phyloP scores from a whole-genome alignment of 2,113 vertebrate species.

The Pygoscelis antarcticus region DNA sequence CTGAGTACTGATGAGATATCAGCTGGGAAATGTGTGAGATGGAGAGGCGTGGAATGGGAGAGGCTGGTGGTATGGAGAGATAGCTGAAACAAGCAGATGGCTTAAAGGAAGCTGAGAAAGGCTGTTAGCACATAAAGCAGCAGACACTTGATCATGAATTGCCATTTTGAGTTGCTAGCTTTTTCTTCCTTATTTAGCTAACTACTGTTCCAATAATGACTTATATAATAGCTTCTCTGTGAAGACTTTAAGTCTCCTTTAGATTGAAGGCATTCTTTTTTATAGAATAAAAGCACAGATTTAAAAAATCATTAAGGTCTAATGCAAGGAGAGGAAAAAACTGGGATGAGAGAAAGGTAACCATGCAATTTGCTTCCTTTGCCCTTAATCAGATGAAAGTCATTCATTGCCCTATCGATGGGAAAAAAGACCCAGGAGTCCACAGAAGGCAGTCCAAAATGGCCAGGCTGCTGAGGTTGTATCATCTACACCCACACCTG shows the following conservation, averaged over 20 bases:
- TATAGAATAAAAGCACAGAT: background rate
- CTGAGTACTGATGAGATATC: background rate
- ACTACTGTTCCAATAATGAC: background rate
- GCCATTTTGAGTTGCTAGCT: conserved; percentile 45
- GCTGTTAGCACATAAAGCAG: conserved; percentile 45
- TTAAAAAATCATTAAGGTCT: background rate
- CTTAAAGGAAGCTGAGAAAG: conserved; percentile 56
- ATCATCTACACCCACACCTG: background rate
- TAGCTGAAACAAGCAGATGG: conserved; percentile 65
- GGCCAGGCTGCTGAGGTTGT: background rate
- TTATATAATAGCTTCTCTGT: background rate
- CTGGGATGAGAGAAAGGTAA: background rate
- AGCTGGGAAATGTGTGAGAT: background rate
- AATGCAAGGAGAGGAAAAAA: background rate
- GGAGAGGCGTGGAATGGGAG: background rate
- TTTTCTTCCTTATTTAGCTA: conserved; percentile 45
- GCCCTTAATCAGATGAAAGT: background rate
- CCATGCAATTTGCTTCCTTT: background rate
- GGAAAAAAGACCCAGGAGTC: background rate
- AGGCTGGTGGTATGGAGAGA: background rate
- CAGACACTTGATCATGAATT: conserved; percentile 34
- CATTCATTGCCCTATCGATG: background rate
- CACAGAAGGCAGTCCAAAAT: background rate
- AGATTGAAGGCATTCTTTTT: background rate
- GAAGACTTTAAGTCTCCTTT: background rate